Percentiles rank a stretch among this genome's conserved stretches.
Evolutionary conservation across 2,888 invertebrate species (phyloP).

Genomic region (Acanthosepion lycidas): DNA sequence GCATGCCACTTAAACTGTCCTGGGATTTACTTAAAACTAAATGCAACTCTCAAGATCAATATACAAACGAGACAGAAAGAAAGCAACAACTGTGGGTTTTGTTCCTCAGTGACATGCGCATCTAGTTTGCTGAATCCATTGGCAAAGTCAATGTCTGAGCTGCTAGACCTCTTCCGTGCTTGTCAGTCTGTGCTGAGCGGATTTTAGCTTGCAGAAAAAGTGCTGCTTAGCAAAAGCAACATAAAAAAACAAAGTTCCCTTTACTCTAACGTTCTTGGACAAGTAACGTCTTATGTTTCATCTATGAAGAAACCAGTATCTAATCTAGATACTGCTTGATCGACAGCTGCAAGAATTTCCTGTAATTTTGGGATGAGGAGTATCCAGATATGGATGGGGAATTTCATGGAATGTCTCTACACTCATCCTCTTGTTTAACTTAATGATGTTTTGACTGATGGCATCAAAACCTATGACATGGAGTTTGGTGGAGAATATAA

Average conservation of each 20-base stretch:
- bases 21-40: neutral
- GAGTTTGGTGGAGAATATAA: neutral
- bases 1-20: neutral
- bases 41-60: neutral
- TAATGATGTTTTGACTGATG: neutral
- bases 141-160: slow-evolving; percentile 33
- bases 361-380: slow-evolving; percentile 22
- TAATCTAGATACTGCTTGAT: neutral
- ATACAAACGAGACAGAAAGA: neutral
- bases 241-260: neutral
- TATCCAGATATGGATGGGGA: slow-evolving; percentile 4
- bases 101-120: neutral
- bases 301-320: neutral
- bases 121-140: neutral
- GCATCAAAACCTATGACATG: neutral
- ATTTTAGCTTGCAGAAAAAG: neutral
- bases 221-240: neutral
- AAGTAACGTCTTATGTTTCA: neutral
- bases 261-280: neutral
- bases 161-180: slow-evolving; percentile 2
- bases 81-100: no score
- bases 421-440: neutral
- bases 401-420: neutral
- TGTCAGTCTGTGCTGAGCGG: slow-evolving; percentile 33
- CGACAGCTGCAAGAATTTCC: slow-evolving; percentile 11